Conservation (phyloP, 2,113 vertebrate species). For the Hipposideros armiger region DNA sequence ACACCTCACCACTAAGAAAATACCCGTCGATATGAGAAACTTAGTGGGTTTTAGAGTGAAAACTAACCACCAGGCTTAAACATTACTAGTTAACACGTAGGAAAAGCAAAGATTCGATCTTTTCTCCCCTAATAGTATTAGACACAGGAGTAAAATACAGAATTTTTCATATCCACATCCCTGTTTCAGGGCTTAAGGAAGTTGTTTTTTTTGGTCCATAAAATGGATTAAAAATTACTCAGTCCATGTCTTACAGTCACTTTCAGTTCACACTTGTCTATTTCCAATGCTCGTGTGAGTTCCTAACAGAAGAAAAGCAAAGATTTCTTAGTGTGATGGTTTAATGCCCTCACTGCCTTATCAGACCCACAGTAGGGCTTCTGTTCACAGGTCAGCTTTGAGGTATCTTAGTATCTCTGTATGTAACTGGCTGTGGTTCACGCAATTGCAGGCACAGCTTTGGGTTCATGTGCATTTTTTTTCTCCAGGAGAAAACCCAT, state of each 20-base stretch:
- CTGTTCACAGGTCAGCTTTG: not conserved
- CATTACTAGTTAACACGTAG: not conserved
- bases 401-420: not conserved
- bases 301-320: not conserved
- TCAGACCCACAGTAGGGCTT: not conserved
- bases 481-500: not conserved
- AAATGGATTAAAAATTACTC: not conserved
- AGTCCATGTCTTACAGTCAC: not conserved
- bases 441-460: not conserved
- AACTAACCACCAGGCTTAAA: not conserved
- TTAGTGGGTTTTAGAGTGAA: slow-evolving; percentile 47
- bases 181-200: not conserved
- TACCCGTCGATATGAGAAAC: not conserved
- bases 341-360: not conserved
- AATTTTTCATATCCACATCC: not conserved
- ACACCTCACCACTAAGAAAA: not conserved
- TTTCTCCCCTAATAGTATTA: not conserved
- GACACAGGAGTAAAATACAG: not conserved
- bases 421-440: not conserved
- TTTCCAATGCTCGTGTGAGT: not conserved
- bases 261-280: not conserved
- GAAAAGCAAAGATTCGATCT: not conserved
- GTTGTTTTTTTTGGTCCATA: not conserved
- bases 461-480: not conserved
- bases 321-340: not conserved